Conservation (phyloP, 2,797 vertebrate genomes). For the Sebastes steindachneri region DNA sequence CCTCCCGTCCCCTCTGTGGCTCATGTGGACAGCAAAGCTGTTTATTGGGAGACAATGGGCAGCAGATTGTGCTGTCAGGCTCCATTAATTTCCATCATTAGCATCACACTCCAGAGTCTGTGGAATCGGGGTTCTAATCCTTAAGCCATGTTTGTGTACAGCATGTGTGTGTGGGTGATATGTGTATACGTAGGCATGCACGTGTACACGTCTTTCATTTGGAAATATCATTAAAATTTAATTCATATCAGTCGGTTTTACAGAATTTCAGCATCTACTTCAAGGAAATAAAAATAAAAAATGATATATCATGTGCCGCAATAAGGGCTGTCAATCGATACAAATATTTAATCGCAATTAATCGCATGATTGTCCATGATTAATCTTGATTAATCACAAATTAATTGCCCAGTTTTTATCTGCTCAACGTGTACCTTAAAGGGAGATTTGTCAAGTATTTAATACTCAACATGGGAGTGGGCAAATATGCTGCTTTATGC, state of each 20-base stretch:
- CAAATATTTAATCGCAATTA: too few species aligned
- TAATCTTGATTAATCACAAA: too few species aligned
- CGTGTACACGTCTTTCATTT: background rate
- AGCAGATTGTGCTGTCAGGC: conserved; percentile 99
- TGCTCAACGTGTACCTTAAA: too few species aligned
- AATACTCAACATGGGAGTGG: too few species aligned
- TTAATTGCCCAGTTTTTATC: too few species aligned
- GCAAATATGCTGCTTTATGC: too few species aligned
- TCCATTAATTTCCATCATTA: conserved; percentile 99
- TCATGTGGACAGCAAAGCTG: conserved; percentile 87
- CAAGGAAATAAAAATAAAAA: background rate
- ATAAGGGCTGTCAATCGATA: too few species aligned
- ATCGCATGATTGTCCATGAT: too few species aligned
- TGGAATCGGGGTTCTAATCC: conserved; percentile 77
- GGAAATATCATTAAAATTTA: background rate
- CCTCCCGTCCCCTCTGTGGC: conserved; percentile 73
- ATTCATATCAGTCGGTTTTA: background rate
- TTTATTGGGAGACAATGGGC: conserved; percentile 94
- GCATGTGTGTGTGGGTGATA: conserved; percentile 11
- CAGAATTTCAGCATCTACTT: background rate
- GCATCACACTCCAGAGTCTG: conserved; percentile 93
- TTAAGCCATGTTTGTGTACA: conserved; percentile 70
- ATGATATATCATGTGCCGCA: background rate
- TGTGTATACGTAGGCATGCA: background rate
- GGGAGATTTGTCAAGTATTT: too few species aligned